Evolutionary conservation across 2,797 vertebrate genomes (phyloP), one percentile per base, ranked within the genome.

Genomic region (Helarctos malayanus): DNA sequence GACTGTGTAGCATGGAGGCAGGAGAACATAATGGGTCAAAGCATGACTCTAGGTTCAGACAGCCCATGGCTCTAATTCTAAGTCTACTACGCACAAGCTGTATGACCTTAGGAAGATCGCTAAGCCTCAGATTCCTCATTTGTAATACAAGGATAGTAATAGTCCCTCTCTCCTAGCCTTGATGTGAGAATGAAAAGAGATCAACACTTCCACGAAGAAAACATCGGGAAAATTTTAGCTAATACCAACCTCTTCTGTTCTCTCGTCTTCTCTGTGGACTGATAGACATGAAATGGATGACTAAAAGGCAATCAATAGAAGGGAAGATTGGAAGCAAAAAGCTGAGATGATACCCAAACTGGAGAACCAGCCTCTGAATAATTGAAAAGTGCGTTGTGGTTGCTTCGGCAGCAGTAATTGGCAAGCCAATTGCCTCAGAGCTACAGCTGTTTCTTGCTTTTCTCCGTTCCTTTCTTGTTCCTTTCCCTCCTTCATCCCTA

Each of bases 401-500:
- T 8, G 5, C 63, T 73, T 76, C 41, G 71, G 82, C 21, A 65
- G 52, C 6, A 1, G 35, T 45, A 88, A 85, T 47, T 73, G 65
- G 38, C 35, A 80, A 85, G 29, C 63, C 57, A 92, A 11, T 23
- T 65, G 38, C 54, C 63, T 80, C 41, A 54, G 15, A 54, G 29
- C 21, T 54, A 87, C 49, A 95, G 9, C 27, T 85, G 38, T 88
- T 87, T 59, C 65, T 89, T 87, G 68, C 47, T 41, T 73, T 81
- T 89, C 27, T 81, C 49, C 68, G 25, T 82, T 56, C 32, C 32
- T 35, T 76, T 89, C 57, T 21, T 52, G 69, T 94, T 84, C 49
- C 38, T 89, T 90, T 82, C 25, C 25, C 86, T 88, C n/a, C 68
- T 96, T 95, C 35, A 69, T 83, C 83, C 27, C 93, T 84, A 83